Evolutionary conservation across 2,888 invertebrate species (phyloP), one percentile per base, ranked within the genome.

Genomic region (Octodonta nipae): DNA sequence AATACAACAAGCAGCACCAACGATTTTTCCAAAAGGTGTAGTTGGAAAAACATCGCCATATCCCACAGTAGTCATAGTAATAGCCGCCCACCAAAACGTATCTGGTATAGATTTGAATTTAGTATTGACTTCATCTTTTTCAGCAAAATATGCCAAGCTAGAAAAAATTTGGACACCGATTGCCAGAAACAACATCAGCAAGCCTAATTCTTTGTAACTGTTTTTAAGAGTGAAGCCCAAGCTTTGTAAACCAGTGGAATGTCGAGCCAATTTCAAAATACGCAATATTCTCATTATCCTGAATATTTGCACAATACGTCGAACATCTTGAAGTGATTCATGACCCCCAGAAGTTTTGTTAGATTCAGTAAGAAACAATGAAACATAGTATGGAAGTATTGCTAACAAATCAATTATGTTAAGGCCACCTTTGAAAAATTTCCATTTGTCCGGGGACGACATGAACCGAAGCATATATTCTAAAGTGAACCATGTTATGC

Each of bases 1-100:
- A 73, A 98, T 91, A 79, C 96, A 96, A 82, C 96, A 96, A 73
- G 95, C 91, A 74, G 91, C 88, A 74, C 96, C 98, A 73, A 98
- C 93, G 71, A 96, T 80, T 75, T 96, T 96, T 71, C 98, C 98
- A 71, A 92, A 79, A 64, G 86, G 81, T 63, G 96, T 96, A 63
- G 85, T 91, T 64, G 96, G 91, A 70, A 80, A 85, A 68, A 91
- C 87, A 71, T 91, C 96, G 70, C 96, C 96, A 77, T 96, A 96
- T 69, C 95, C 95, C 68, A 89, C 91, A 66, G 91, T 91, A 64
- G 91, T 91, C 91, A 91, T 91, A 61, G 95, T 95, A 73, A 96
- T 95, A 66, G 89, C 89, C 65, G 95, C 95, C 95, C 95, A 96
- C 95, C 95, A 96, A 71, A 96, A 96, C 60, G 95, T 91, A 73